Conservation (phyloP, 2,113 vertebrate genomes). For the Cheilinus undulatus region DNA sequence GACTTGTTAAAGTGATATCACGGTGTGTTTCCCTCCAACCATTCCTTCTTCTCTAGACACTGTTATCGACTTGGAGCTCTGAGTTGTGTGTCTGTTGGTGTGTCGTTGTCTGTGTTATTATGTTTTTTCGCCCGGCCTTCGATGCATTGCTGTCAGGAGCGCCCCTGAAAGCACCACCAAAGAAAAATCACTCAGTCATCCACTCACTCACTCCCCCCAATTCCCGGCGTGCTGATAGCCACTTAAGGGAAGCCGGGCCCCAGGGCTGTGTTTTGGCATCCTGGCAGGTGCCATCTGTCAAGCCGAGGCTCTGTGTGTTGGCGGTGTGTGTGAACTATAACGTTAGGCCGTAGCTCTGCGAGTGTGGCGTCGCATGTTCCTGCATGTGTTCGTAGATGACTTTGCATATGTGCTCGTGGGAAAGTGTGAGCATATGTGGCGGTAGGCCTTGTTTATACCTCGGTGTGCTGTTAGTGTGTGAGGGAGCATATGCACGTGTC, state of each 20-base stretch:
- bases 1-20: constrained; percentile 23
- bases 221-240: constrained; percentile 63
- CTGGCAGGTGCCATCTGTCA: constrained; percentile 78
- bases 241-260: constrained; percentile 69
- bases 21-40: constrained; percentile 1
- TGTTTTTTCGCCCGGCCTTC: constrained; percentile 8
- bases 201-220: constrained; percentile 48
- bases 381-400: constrained; percentile 32
- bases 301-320: constrained; percentile 33
- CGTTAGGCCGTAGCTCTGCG: background rate
- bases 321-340: constrained; percentile 9
- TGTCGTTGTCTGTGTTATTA: constrained; percentile 20
- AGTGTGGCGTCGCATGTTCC: constrained; percentile 8
- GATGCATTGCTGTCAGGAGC: constrained; percentile 30
- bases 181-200: constrained; percentile 63
- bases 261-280: constrained; percentile 65
- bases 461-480: background rate
- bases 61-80: constrained; percentile 30
- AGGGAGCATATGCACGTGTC: constrained; percentile 7
- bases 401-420: constrained; percentile 41
- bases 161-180: constrained; percentile 47
- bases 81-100: background rate
- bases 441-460: constrained; percentile 9
- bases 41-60: constrained; percentile 9
- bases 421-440: constrained; percentile 45